phyloP scores from a whole-genome alignment of 2,797 vertebrate genomes.

The Pagetopsis macropterus region DNA sequence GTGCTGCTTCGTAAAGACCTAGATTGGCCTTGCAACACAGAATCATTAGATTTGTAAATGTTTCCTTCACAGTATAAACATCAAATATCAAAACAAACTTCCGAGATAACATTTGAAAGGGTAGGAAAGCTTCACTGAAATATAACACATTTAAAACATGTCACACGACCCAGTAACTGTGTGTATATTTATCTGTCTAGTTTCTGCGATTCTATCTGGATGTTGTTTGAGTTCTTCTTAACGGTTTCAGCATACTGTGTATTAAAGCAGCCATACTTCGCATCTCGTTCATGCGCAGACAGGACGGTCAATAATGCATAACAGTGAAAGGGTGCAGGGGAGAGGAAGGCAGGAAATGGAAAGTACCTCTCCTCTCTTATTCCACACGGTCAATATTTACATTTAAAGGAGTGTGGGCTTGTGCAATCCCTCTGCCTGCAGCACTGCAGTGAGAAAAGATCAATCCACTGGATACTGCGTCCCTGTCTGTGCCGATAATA shows the following conservation, averaged over 20 bases:
- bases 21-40: background rate
- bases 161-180: background rate
- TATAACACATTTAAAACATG: too few species aligned
- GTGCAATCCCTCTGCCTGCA: background rate
- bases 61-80: background rate
- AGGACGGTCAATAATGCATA: slow-evolving; percentile 52
- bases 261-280: slow-evolving; percentile 35
- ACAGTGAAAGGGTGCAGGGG: slow-evolving; percentile 2
- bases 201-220: background rate
- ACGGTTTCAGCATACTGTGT: slow-evolving; percentile 17
- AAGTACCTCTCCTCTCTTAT: slow-evolving; percentile 9
- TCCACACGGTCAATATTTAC: slow-evolving; percentile 14
- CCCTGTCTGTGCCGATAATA: background rate
- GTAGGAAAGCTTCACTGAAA: background rate
- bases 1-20: background rate
- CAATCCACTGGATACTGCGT: background rate
- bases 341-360: background rate
- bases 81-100: background rate
- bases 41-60: background rate
- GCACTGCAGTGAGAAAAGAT: background rate
- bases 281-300: slow-evolving; percentile 29
- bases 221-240: background rate
- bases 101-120: background rate
- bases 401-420: background rate
- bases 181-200: background rate